Evolutionary conservation across 2,888 invertebrate genomes (phyloP), one percentile per base, ranked within the genome.

Genomic region (Meloe dianella): DNA sequence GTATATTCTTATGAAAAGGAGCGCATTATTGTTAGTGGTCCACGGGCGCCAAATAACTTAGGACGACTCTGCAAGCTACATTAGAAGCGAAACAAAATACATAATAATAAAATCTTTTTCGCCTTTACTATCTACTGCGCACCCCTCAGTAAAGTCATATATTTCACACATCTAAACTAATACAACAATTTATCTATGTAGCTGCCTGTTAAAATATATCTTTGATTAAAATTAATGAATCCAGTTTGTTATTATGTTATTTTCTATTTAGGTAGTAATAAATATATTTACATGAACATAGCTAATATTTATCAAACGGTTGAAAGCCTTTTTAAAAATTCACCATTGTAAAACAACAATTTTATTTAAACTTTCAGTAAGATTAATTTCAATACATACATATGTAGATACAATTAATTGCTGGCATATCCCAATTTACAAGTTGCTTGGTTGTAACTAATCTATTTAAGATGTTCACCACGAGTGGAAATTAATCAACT

Each of bases 121-220:
- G n/a, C n/a, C n/a, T n/a, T n/a, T n/a, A n/a, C n/a, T n/a, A n/a
- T n/a, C n/a, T n/a, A n/a, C n/a, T n/a, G n/a, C n/a, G n/a, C n/a
- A n/a, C n/a, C n/a, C n/a, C n/a, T n/a, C n/a, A n/a, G 20, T 12
- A 24, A 24, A 24, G 2, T 5, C 24, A 54, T 20, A 24, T 54
- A 24, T 54, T 54, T 24, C 54, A 20, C 24, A 20, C 14, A 54
- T 54, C 12, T 12, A 27, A n/a, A 54, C 14, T 24, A 2, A 1
- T 24, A 54, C 24, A 54, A 32, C n/a, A 22, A 60, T 60, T 60
- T 38, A 35, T 60, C 60, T 60, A 38, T 35, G 30, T 9, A 60
- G 38, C 22, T 60, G 41, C 0, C 60, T 60, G 60, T 60, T 60
- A 60, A 60, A 35, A 38, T 38, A 60, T 60, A 60, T 27, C 22